Conservation (phyloP, 2,888 invertebrate species). For the Autographa gamma region DNA sequence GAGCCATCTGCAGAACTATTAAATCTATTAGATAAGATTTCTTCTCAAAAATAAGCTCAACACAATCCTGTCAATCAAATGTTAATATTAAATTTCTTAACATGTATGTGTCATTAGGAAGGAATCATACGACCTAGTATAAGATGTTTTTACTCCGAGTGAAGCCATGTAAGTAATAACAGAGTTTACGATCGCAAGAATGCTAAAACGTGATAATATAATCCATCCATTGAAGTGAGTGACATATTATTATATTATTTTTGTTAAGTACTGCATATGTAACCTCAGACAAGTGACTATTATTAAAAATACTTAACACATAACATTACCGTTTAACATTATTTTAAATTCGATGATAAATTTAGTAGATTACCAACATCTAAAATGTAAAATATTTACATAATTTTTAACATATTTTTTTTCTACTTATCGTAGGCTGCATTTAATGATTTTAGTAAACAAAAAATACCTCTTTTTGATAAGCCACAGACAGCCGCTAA, state of each 20-base stretch:
- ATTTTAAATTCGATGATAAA: not conserved
- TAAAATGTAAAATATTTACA: too few relatives aligned
- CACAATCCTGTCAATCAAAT: not conserved
- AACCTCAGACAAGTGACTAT: not conserved
- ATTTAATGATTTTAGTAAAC: not conserved
- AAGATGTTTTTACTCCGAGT: slow-evolving; percentile 31
- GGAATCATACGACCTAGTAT: slow-evolving; percentile 11
- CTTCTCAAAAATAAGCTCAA: not conserved
- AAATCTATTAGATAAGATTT: too few relatives aligned
- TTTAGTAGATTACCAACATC: not conserved
- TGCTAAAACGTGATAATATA: slow-evolving; percentile 41
- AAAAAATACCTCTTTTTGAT: not conserved
- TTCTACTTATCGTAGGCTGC: too few relatives aligned
- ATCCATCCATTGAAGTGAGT: slow-evolving; percentile 17
- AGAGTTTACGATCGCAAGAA: slow-evolving; percentile 42
- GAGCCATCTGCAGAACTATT: not conserved
- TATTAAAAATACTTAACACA: not conserved
- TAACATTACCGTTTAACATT: not conserved
- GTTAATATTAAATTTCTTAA: not conserved
- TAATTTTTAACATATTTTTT: not conserved
- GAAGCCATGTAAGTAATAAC: slow-evolving; percentile 42
- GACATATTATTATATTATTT: too few relatives aligned
- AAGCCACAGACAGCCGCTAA: not conserved
- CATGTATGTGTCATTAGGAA: slow-evolving; percentile 10
- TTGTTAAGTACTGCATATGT: not conserved